These are phyloP conservation scores for Arvicanthis niloticus DNA, from an alignment of 2,113 vertebrate genomes.

Conservation along the genomic window DNA sequence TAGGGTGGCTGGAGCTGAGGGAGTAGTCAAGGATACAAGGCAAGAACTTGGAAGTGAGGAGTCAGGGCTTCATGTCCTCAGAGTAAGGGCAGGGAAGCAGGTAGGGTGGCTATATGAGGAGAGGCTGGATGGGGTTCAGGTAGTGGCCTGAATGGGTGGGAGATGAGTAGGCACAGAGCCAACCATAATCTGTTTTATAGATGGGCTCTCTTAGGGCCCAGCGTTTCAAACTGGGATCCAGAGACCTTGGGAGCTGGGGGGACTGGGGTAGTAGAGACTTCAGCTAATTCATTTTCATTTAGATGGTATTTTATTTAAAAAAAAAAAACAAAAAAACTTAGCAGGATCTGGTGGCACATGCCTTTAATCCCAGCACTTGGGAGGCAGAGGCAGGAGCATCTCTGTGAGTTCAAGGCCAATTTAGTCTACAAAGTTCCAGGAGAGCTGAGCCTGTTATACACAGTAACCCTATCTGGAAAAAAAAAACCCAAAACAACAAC, in stretches of 20 bases:
- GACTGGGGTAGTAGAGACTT: neutral
- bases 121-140: neutral
- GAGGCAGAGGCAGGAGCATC: neutral
- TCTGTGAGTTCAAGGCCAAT: neutral
- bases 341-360: neutral
- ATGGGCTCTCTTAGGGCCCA: neutral
- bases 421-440: neutral
- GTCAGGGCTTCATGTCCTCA: neutral
- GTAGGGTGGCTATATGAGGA: no score
- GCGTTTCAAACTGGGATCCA: neutral
- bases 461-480: neutral
- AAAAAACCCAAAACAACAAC: neutral
- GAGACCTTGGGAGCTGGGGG: neutral
- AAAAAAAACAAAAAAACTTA: no score
- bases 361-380: neutral
- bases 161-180: neutral
- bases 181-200: neutral
- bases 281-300: slow-evolving; percentile 40
- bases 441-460: neutral
- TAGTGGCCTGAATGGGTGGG: neutral
- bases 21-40: neutral
- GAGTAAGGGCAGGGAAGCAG: neutral
- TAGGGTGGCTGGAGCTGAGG: neutral
- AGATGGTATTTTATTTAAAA: slow-evolving; percentile 35
- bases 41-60: neutral